Conservation (phyloP, 2,113 vertebrate genomes). For the Bufo bufo region DNA sequence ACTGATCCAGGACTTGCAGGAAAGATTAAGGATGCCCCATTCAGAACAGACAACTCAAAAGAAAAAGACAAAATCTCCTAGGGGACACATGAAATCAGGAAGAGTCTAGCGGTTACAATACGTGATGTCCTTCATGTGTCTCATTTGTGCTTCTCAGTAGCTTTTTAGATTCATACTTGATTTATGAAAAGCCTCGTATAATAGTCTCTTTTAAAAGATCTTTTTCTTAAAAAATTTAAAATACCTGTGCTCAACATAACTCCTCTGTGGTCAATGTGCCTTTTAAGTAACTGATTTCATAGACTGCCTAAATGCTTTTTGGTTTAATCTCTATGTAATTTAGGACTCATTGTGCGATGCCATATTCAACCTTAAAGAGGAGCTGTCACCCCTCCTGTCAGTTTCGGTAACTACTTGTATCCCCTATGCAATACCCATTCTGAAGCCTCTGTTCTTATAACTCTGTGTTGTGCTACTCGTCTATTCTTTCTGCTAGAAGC, state of each 20-base stretch:
- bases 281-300: not conserved
- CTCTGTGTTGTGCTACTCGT: too few relatives aligned
- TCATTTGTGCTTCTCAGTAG: constrained; percentile 10
- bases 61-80: constrained; percentile 32
- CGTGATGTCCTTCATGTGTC: constrained; percentile 35
- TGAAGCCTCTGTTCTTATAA: too few relatives aligned
- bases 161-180: not conserved
- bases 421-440: too few relatives aligned
- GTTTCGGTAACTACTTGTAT: too few relatives aligned
- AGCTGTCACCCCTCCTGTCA: too few relatives aligned
- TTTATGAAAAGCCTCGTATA: constrained; percentile 6
- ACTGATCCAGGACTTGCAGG: not conserved
- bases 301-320: not conserved
- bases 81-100: constrained; percentile 31
- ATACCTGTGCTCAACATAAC: not conserved
- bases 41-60: constrained; percentile 35
- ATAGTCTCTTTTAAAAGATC: not conserved
- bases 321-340: not conserved
- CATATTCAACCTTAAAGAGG: not conserved
- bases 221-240: constrained; percentile 11
- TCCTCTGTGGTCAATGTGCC: not conserved
- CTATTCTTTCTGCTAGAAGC: too few relatives aligned
- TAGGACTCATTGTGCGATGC: not conserved
- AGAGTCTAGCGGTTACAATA: constrained; percentile 27
- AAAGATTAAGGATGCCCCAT: constrained; percentile 23